Base-by-base conservation (phyloP, 2,888 invertebrate genomes). In the Tinea trinotella region DNA sequence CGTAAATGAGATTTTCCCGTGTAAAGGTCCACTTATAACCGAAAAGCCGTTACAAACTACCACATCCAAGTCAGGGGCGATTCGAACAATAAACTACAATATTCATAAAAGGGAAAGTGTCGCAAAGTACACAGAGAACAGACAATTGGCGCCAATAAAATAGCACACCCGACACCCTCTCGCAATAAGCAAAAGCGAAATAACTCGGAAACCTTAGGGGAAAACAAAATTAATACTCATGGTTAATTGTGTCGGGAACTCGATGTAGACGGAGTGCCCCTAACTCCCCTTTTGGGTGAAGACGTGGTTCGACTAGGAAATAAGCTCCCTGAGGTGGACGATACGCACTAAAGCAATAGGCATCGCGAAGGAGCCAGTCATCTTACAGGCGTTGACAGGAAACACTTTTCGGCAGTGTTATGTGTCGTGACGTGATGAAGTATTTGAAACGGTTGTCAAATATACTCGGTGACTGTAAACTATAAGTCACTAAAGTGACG, bases 151-250 rank as follows among this genome's bases (percentile, higher is more conserved):
- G 79, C 71, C 79, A 81, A 84, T 82, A 82, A 83, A 81, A 76
- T 70, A 71, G 73, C 74, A 65, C 62, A 68, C 68, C 66, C 68
- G 67, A 74, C 76, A 72, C 81, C 83, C 83, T 53, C 69, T 72
- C 64, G 80, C 78, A 83, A 82, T 82, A 81, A 82, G 76, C 74
- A 65, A 67, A 70, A 67, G 71, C 68, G 82, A 80, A 82, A 82
- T 82, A 81, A 74, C 78, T 76, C 74, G 74, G 79, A 80, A 81
- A 80, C 76, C 68, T 77, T 71, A 71, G 78, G 80, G 83, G 81
- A 79, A 50, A 79, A 80, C 79, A 76, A 80, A 81, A 82, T 83
- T 84, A 84, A 82, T 82, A 82, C 82, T 83, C 80, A 80, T 80
- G 74, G 82, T 83, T 83, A 84, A 84, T 82, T 81, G 82, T 79